These are phyloP conservation scores for Sclerurus mexicanus DNA, from an alignment of 2,113 vertebrate species.

Conservation along the genomic window DNA sequence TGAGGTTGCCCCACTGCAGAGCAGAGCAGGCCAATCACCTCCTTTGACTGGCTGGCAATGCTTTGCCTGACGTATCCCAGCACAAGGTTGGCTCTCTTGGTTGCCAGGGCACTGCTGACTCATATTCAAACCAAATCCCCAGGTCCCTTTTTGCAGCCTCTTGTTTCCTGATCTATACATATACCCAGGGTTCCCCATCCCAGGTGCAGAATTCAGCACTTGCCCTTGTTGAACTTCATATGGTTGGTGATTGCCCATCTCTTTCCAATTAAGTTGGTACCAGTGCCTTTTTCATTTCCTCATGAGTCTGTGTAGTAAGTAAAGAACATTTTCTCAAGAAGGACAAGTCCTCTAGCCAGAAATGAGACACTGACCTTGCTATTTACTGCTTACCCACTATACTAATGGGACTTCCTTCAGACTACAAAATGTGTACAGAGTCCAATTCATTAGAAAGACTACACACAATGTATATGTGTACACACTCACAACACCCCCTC, in stretches of 20 bases:
- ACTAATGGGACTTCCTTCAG: not conserved
- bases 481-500: not conserved
- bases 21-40: not conserved
- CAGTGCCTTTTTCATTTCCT: not conserved
- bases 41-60: accelerated
- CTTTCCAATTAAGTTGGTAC: not conserved
- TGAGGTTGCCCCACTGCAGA: accelerated
- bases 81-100: not conserved
- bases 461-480: too few relatives aligned
- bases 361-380: not conserved
- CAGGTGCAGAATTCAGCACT: not conserved
- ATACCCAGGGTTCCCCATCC: not conserved
- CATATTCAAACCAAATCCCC: accelerated
- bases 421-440: not conserved
- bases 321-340: not conserved
- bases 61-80: not conserved
- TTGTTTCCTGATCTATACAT: not conserved
- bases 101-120: not conserved
- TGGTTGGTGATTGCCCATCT: not conserved
- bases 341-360: not conserved
- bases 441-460: not conserved
- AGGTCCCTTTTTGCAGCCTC: accelerated
- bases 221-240: not conserved
- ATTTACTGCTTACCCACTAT: not conserved
- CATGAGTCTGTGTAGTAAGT: not conserved